Conservation (phyloP, 2,797 vertebrate species). For the Anguilla pacifica region DNA sequence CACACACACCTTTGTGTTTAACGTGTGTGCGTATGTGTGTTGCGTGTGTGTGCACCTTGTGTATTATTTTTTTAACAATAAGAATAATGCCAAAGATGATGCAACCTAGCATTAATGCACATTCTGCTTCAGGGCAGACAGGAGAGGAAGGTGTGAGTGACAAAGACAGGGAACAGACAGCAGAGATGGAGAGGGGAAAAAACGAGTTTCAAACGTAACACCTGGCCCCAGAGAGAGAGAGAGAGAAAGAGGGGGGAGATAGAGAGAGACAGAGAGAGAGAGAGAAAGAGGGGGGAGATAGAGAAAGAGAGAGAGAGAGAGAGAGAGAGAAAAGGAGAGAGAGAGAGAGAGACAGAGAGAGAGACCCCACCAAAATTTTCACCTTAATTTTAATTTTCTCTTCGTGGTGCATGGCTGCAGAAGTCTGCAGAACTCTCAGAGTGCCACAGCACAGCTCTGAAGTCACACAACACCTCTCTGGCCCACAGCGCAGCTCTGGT, state of each 20-base stretch:
- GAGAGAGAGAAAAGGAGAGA: too few relatives aligned
- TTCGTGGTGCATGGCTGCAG: neutral
- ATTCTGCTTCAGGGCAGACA: neutral
- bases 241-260: neutral
- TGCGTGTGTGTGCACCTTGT: neutral
- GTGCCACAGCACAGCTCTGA: neutral
- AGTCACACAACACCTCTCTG: neutral
- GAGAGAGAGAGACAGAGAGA: neutral
- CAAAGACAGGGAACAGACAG: neutral
- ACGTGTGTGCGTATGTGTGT: neutral
- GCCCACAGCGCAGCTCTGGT: neutral
- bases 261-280: neutral
- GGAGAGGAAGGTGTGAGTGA: neutral
- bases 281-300: neutral
- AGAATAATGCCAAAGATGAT: constrained; percentile 3
- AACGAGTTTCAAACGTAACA: neutral
- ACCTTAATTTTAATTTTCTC: neutral
- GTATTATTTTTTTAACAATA: neutral
- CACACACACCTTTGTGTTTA: neutral
- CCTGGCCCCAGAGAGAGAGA: neutral
- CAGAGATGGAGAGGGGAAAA: neutral
- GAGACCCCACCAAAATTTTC: neutral
- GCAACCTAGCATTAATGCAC: neutral
- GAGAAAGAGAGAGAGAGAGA: too few relatives aligned
- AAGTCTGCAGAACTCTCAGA: neutral